Evolutionary conservation across 2,888 invertebrate genomes (phyloP), one percentile per base, ranked within the genome.

Genomic region (Plutella xylostella): DNA sequence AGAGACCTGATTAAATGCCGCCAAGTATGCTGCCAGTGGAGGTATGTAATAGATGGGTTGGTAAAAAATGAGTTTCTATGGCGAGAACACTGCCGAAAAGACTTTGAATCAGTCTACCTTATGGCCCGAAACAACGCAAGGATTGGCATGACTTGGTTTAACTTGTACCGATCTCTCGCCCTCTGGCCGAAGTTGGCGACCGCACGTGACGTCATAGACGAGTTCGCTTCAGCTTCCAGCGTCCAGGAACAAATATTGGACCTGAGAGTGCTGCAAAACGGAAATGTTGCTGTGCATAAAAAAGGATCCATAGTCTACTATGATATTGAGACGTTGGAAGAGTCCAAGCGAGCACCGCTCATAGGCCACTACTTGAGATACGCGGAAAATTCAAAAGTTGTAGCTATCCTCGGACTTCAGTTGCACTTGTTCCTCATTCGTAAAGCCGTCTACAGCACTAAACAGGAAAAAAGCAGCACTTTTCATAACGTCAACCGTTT

Each of bases 91-190:
- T 78, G 78, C 45, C 49, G 51, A 45, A 37, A 28, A 0, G 75
- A 82, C 17, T 82, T 60, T 21, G 47, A 43, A 0, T 46, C 48
- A 0, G 45, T 66, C 0, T 72, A 61, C 22, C 35, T 48, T 31
- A 40, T 47, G 0, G 77, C 74, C 0, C 55, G 61, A 1, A 39
- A 45, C 2, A 77, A 74, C 34, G 47, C 65, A 0, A 55, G 55
- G 0, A 39, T 53, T 0, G 60, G 61, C 0, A 30, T 70, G 0
- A 41, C 49, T 0, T 78, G 73, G 72, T 68, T 55, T 41, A 54
- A 72, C 47, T 51, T 80, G 3, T 82, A 79, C 46, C 63, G 67
- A 4, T 73, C 74, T 0, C 43, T 82, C 0, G 47, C 62, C 0
- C 55, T 77, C 0, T 82, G 82, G 82, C 53, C 65, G 0, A 58